Evolutionary conservation across 37 sponge, comb jelly and placozoan genomes (phyloP).

Genomic region (Haliclona indistincta): DNA sequence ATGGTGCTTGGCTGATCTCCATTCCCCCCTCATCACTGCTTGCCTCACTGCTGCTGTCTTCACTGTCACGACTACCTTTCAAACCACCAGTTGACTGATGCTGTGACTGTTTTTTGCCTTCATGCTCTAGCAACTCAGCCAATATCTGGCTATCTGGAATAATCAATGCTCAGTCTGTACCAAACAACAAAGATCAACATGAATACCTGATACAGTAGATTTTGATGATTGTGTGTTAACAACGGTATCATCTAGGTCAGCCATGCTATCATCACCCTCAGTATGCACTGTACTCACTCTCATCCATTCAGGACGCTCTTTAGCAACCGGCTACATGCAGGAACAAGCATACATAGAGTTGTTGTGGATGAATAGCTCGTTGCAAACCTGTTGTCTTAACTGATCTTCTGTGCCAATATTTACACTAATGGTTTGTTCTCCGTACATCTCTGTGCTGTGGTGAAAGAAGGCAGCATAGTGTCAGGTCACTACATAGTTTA

Average conservation of each 20-base stretch:
- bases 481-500: no score
- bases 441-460: conserved; percentile 57
- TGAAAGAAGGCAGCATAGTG: no score
- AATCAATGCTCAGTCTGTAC: neutral
- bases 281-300: conserved; percentile 59
- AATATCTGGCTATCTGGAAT: conserved; percentile 41
- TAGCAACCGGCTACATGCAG: conserved; percentile 18
- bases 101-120: conserved; percentile 6
- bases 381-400: conserved; percentile 9
- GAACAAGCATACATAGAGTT: neutral
- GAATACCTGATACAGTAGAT: neutral
- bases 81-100: neutral
- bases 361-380: neutral
- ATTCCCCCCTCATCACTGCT: conserved; percentile 33
- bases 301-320: conserved; percentile 71
- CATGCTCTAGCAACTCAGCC: conserved; percentile 52
- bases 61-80: neutral
- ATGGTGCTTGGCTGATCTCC: no score
- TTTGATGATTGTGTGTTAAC: neutral
- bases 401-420: conserved; percentile 46
- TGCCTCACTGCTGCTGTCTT: conserved; percentile 5
- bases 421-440: conserved; percentile 47
- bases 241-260: no score
- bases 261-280: neutral
- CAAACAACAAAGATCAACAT: neutral